Evolutionary conservation across 1,140 invertebrate genomes (phyloP).

Genomic region (Oryctes rhinoceros): DNA sequence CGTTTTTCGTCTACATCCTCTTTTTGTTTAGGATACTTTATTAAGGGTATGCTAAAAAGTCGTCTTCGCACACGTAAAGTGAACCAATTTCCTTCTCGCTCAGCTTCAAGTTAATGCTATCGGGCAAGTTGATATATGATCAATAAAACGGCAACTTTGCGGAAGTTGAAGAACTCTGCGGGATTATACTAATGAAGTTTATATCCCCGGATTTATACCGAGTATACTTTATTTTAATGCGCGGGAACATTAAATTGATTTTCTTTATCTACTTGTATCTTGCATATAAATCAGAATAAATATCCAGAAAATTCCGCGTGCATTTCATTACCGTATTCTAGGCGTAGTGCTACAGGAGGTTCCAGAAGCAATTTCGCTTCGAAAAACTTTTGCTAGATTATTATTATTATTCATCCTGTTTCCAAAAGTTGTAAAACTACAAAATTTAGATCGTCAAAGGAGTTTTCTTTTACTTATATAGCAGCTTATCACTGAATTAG

Average conservation of each 20-base stretch:
- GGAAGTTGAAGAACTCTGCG: constrained; percentile 23
- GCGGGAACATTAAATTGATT: constrained; percentile 17
- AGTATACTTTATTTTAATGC: constrained; percentile 32
- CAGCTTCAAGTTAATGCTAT: constrained; percentile 15
- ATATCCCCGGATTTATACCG: constrained; percentile 25
- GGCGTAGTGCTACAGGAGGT: neutral
- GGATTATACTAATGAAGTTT: constrained; percentile 32
- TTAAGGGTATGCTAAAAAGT: constrained; percentile 36
- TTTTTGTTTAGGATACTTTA: constrained; percentile 33
- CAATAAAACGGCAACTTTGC: constrained; percentile 34
- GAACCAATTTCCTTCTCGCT: constrained; percentile 16
- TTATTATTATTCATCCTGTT: too few relatives aligned
- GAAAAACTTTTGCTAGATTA: too few relatives aligned
- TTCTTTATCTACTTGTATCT: constrained; percentile 23
- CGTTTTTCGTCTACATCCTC: constrained; percentile 16
- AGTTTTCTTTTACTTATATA: too few relatives aligned
- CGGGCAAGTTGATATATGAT: constrained; percentile 30
- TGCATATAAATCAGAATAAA: neutral
- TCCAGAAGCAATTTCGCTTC: too few relatives aligned
- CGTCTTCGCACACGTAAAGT: constrained; percentile 31
- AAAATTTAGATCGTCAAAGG: too few relatives aligned
- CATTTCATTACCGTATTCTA: neutral
- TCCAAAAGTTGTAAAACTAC: too few relatives aligned
- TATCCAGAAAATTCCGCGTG: neutral
- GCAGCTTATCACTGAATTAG: too few relatives aligned